phyloP scores from a whole-genome alignment of 2,888 invertebrate genomes.

The Xestoiulus laeticollis region DNA sequence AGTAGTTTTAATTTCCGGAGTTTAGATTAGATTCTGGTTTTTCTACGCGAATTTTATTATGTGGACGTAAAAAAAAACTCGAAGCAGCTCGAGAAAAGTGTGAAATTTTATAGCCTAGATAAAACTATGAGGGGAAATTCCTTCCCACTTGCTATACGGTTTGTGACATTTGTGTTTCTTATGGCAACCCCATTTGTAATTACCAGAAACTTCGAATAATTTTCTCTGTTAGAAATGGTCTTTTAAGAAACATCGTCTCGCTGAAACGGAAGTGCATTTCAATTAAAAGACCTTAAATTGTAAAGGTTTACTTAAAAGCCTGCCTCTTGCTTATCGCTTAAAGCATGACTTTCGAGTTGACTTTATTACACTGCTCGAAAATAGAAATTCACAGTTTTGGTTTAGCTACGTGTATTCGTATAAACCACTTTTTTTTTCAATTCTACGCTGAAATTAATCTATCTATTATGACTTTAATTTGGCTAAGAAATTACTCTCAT shows the following conservation, averaged over 20 bases:
- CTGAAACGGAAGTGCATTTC: not conserved
- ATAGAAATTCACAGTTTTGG: not conserved
- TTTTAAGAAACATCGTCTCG: not conserved
- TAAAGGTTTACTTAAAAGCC: not conserved
- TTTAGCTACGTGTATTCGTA: not conserved
- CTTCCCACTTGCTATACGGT: not conserved
- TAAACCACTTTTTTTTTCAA: not conserved
- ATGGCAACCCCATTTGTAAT: not conserved
- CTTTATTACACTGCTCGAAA: not conserved
- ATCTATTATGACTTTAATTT: not conserved
- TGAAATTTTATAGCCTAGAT: not conserved
- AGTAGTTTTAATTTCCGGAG: slow-evolving; percentile 33
- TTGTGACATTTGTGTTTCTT: not conserved
- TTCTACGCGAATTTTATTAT: not conserved
- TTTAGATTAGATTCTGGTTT: not conserved
- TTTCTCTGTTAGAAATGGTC: not conserved
- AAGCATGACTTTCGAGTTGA: not conserved
- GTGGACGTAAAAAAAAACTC: not conserved
- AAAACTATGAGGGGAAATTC: not conserved
- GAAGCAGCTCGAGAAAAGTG: not conserved
- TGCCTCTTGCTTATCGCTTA: not conserved
- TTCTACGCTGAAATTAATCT: not conserved
- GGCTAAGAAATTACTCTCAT: not conserved
- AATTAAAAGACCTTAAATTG: not conserved
- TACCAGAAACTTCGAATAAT: not conserved